Base-by-base conservation (phyloP, 2,888 invertebrate genomes). In the Crocallis elinguaria region DNA sequence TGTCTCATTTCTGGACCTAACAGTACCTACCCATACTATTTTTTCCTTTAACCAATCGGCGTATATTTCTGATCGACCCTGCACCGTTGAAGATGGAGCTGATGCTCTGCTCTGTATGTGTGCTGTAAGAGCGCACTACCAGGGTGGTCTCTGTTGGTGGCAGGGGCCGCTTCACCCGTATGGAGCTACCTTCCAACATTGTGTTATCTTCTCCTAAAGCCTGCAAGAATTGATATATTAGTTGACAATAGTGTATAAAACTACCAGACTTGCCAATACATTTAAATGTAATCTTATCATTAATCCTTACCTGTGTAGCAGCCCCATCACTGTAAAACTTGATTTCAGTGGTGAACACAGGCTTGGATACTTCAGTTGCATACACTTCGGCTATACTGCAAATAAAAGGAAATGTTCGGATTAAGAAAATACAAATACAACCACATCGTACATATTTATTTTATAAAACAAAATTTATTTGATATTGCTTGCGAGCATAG, bases 351-450 rank as follows among this genome's bases (percentile, higher is more conserved):
- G 86, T 79, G 51, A 90, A 90, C 1, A 83, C 82, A 6, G 84
- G 82, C 38, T 77, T 80, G 0, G 81, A 71, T 6, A 79, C 78
- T 29, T 82, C 77, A 12, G 73, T 68, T 1, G 85, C 82, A 52
- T 86, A 86, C 16, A 83, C 64, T 61, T 88, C 87, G 9, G 84
- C 86, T 55, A 86, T 57, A 1, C 88, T 88, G 73, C 9, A 85
- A 44, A 43, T 11, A 17, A 35, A n/a, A n/a, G n/a, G n/a, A n/a
- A n/a, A n/a, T n/a, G n/a, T n/a, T n/a, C n/a, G n/a, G n/a, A n/a
- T n/a, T n/a, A n/a, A n/a, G n/a, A n/a, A n/a, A n/a, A n/a, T n/a
- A n/a, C n/a, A n/a, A n/a, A n/a, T n/a, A n/a, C n/a, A n/a, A n/a
- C n/a, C n/a, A n/a, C n/a, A n/a, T n/a, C n/a, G n/a, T n/a, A n/a